Conservation (phyloP, 1,140 invertebrate genomes). For the Drosophila micromelanica region DNA sequence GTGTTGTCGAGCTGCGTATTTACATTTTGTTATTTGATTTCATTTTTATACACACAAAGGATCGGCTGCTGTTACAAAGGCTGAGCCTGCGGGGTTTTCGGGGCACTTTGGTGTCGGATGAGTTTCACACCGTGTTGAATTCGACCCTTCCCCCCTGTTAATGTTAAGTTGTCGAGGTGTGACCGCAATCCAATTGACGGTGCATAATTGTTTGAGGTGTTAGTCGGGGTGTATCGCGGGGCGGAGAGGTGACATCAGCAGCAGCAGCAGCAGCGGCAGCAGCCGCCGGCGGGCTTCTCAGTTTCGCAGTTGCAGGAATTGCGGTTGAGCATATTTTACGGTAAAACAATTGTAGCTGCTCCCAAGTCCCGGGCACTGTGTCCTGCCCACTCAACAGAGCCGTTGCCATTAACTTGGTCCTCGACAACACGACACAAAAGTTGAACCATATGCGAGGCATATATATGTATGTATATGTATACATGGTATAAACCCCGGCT, state of each 20-base stretch:
- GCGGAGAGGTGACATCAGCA: neutral
- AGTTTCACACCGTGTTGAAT: constrained; percentile 14
- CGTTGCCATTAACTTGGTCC: constrained; percentile 1
- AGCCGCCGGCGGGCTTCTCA: neutral
- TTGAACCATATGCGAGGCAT: constrained; percentile 6
- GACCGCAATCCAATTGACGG: constrained; percentile 47
- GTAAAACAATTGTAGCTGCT: neutral
- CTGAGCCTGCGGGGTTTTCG: constrained; percentile 20
- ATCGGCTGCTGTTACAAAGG: constrained; percentile 6
- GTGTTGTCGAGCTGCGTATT: constrained; percentile 20
- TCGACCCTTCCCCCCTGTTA: neutral
- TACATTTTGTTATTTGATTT: constrained; percentile 34
- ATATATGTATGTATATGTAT: neutral
- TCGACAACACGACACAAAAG: neutral
- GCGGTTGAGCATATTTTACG: neutral
- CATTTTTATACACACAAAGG: constrained; percentile 30
- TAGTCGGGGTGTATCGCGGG: constrained; percentile 16
- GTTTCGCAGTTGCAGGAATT: constrained; percentile 2
- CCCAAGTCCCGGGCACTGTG: neutral
- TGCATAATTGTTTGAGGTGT: constrained; percentile 47
- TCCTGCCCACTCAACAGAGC: neutral
- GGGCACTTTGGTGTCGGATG: constrained; percentile 7
- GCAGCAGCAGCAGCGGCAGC: neutral
- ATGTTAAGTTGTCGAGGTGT: constrained; percentile 26
- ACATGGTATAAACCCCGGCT: constrained; percentile 1